Evolutionary conservation across 2,113 vertebrate genomes (phyloP).

Genomic region (Serinus canaria): DNA sequence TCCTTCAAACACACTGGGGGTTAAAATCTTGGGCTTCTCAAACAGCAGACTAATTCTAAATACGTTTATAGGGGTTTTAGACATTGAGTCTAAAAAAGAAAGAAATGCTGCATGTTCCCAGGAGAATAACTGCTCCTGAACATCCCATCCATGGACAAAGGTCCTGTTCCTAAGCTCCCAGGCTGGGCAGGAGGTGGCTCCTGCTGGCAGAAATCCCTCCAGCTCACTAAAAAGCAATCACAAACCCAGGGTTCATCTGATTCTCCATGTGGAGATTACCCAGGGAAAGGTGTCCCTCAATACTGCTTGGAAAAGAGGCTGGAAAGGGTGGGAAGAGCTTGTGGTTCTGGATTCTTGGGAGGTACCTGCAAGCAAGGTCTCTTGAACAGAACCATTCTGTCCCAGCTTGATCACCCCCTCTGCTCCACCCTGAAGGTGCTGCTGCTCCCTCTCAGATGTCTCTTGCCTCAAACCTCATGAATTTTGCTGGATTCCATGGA

Average conservation of each 20-base stretch:
- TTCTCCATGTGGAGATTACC: conserved; percentile 36
- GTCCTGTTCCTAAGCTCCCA: neutral
- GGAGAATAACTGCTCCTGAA: neutral
- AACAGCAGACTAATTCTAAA: neutral
- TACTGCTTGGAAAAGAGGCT: neutral
- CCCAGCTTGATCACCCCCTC: neutral
- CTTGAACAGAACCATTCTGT: neutral
- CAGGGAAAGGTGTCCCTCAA: neutral
- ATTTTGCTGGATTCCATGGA: neutral
- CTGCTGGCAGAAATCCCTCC: conserved; percentile 45
- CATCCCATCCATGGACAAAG: neutral
- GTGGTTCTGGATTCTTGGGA: neutral
- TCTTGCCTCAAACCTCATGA: neutral
- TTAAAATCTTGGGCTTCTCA: neutral
- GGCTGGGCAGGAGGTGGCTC: neutral
- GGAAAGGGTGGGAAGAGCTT: neutral
- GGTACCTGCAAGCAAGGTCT: neutral
- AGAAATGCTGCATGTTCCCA: neutral
- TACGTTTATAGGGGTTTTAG: neutral
- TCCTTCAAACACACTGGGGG: neutral
- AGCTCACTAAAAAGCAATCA: neutral
- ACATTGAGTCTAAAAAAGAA: neutral
- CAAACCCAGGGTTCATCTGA: conserved; percentile 53
- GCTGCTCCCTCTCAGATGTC: neutral
- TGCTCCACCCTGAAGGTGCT: neutral